Evolutionary conservation across 2,113 vertebrate genomes (phyloP).

Genomic region (Thamnophis sirtalis): DNA sequence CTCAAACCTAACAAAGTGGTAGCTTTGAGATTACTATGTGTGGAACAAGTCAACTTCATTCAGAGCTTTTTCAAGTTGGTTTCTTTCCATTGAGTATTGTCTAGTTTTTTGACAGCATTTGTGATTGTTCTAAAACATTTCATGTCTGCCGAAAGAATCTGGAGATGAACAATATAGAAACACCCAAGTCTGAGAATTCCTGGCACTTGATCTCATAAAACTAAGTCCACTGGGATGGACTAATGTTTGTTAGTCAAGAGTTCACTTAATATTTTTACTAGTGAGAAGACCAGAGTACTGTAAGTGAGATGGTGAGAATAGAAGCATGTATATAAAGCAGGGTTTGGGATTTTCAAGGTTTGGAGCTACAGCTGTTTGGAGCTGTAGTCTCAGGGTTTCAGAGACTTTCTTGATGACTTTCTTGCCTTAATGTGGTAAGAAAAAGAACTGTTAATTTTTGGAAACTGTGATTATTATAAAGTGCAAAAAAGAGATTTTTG

Average conservation of each 20-base stretch:
- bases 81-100: not conserved
- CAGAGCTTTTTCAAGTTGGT: not conserved
- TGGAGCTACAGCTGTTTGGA: not conserved
- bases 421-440: not conserved
- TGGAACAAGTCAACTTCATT: not conserved
- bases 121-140: not conserved
- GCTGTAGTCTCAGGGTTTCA: not conserved
- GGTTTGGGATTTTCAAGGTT: not conserved
- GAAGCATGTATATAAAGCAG: not conserved
- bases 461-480: not conserved
- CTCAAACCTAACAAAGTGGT: not conserved
- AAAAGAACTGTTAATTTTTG: not conserved
- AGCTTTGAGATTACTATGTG: not conserved
- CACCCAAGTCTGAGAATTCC: not conserved
- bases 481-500: not conserved
- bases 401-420: not conserved
- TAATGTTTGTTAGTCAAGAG: not conserved
- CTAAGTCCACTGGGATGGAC: not conserved
- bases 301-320: not conserved
- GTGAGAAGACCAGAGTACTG: not conserved
- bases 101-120: not conserved
- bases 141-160: not conserved
- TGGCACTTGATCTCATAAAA: not conserved
- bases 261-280: not conserved
- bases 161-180: not conserved